Evolutionary conservation across 2,888 invertebrate species (phyloP).

Genomic region (Tribolium freemani): DNA sequence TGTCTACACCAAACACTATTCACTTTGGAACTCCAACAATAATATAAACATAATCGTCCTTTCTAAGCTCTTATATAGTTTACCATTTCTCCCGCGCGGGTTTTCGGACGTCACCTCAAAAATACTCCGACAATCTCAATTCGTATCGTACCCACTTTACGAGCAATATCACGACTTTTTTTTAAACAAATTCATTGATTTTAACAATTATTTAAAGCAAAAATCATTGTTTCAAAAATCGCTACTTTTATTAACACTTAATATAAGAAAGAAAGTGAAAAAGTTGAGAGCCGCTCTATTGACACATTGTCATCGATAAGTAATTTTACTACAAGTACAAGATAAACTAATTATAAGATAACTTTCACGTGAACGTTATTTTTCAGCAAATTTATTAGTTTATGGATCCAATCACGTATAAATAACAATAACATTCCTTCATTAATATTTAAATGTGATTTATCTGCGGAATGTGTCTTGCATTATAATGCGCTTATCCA

Average conservation of each 20-base stretch:
- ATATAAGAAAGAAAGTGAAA: slow-evolving; percentile 15
- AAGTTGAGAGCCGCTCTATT: slow-evolving; percentile 6
- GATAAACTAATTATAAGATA: not conserved
- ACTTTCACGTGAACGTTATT: slow-evolving; percentile 3
- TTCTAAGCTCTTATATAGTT: slow-evolving; percentile 51
- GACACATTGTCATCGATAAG: slow-evolving; percentile 7
- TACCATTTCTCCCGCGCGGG: slow-evolving; percentile 51
- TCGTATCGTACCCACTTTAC: not conserved
- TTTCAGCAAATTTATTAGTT: not conserved
- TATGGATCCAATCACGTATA: not conserved
- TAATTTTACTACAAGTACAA: not conserved
- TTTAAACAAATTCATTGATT: too few species aligned
- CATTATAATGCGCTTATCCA: slow-evolving; percentile 4
- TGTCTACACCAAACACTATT: slow-evolving; percentile 47
- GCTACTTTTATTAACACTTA: slow-evolving; percentile 1
- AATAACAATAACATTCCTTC: not conserved
- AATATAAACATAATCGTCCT: slow-evolving; percentile 50
- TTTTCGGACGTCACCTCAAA: slow-evolving; percentile 39
- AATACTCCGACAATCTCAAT: slow-evolving; percentile 18
- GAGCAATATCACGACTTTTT: not conserved
- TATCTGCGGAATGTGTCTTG: not conserved
- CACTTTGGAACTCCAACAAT: slow-evolving; percentile 47
- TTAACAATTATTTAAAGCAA: not conserved
- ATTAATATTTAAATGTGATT: not conserved
- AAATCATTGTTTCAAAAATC: not conserved